Evolutionary conservation across 2,113 vertebrate species (phyloP).

Genomic region (Spheniscus mendiculus): DNA sequence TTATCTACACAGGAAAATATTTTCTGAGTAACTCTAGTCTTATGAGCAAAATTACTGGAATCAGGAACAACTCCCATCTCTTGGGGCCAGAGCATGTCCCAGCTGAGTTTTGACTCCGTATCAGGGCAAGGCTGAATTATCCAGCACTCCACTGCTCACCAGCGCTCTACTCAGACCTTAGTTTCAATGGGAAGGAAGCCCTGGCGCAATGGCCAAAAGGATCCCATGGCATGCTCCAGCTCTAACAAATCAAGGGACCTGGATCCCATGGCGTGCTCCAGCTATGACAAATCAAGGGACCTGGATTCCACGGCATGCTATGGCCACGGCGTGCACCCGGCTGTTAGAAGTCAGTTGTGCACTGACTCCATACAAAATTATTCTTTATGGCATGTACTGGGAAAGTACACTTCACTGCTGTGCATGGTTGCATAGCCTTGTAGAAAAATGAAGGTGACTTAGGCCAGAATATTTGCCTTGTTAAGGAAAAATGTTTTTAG

Average conservation of each 20-base stretch:
- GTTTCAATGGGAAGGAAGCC: background rate
- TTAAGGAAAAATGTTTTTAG: background rate
- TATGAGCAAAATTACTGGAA: background rate
- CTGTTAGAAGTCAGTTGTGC: background rate
- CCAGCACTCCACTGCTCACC: background rate
- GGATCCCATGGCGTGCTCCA: fast-evolving
- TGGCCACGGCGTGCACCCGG: background rate
- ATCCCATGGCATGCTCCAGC: background rate
- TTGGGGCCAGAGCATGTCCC: background rate
- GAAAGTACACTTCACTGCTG: background rate
- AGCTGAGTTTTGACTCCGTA: background rate
- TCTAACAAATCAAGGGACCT: background rate
- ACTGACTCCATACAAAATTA: background rate
- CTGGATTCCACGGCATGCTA: fast-evolving
- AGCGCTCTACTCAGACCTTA: background rate
- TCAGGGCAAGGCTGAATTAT: background rate
- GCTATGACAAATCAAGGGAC: background rate
- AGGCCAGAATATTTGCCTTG: background rate
- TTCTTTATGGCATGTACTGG: no score
- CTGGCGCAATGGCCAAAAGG: background rate
- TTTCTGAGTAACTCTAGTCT: background rate
- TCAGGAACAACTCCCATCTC: background rate
- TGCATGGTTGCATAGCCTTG: background rate
- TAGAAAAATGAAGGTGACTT: background rate
- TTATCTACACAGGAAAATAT: background rate